Conservation (phyloP, 2,113 vertebrate genomes). For the Paraplagusia blochii region DNA sequence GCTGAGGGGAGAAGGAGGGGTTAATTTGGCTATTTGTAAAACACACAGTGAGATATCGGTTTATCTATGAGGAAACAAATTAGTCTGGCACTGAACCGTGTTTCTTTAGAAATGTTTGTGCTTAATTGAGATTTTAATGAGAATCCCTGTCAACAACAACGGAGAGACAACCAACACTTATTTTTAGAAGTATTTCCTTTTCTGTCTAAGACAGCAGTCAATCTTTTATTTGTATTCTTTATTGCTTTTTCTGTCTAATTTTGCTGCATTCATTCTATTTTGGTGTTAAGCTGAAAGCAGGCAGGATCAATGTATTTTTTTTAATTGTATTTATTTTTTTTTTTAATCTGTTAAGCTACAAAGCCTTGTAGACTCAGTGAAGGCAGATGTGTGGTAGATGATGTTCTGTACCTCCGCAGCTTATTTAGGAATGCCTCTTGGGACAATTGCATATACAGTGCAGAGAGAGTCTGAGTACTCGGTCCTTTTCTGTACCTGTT, state of each 20-base stretch:
- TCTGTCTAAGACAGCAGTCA: constrained; percentile 14
- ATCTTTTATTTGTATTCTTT: constrained; percentile 16
- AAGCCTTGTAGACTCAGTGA: not conserved
- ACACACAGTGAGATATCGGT: constrained; percentile 51
- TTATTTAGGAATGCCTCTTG: not conserved
- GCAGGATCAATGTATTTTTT: not conserved
- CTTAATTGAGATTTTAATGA: constrained; percentile 66
- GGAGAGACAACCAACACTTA: constrained; percentile 16
- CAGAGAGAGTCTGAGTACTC: not conserved
- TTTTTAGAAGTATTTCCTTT: constrained; percentile 13
- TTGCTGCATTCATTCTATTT: not conserved
- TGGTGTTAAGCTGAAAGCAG: too few relatives aligned
- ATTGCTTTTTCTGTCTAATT: not conserved
- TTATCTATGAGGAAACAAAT: constrained; percentile 62
- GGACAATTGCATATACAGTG: constrained; percentile 2
- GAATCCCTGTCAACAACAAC: constrained; percentile 31
- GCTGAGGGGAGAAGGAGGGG: not conserved
- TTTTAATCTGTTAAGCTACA: not conserved
- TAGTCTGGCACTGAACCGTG: constrained; percentile 50
- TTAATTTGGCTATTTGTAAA: constrained; percentile 56
- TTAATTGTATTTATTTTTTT: not conserved
- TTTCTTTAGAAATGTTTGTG: constrained; percentile 56
- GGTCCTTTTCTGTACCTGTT: constrained; percentile 9
- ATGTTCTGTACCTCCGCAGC: not conserved
- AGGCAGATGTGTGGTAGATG: not conserved